These are phyloP conservation scores for Porites evermanni DNA, from an alignment of 92 coral and sea anemone species.

Conservation along the genomic window DNA sequence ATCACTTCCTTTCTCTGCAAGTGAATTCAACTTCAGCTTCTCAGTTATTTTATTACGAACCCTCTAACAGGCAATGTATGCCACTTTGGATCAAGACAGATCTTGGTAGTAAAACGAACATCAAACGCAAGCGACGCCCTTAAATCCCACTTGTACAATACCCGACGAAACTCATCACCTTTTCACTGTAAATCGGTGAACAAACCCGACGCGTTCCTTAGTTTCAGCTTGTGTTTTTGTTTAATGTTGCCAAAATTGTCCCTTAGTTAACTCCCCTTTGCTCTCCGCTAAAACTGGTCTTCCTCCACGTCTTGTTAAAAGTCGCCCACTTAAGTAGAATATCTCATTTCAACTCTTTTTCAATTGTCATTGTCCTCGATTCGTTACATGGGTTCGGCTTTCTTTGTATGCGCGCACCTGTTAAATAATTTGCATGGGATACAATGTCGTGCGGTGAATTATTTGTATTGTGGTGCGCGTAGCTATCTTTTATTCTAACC, in stretches of 20 bases:
- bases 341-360: slow-evolving; percentile 1
- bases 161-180: neutral
- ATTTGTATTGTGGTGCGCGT: slow-evolving; percentile 3
- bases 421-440: slow-evolving; percentile 1
- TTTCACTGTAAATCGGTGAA: neutral
- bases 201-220: neutral
- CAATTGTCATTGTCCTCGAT: slow-evolving; percentile 5
- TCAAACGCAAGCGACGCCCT: neutral
- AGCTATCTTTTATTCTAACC: neutral
- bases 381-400: neutral
- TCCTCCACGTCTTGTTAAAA: neutral
- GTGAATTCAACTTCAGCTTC: neutral
- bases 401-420: slow-evolving; percentile 11
- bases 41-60: neutral
- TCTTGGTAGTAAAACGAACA: neutral
- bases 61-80: neutral
- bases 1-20: neutral
- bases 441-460: neutral
- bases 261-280: neutral
- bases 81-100: neutral
- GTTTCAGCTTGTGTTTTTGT: neutral
- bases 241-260: neutral
- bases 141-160: neutral
- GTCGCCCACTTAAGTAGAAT: neutral
- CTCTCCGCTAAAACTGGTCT: neutral